Evolutionary conservation across 2,888 invertebrate species (phyloP).

Genomic region (Clunio marinus): DNA sequence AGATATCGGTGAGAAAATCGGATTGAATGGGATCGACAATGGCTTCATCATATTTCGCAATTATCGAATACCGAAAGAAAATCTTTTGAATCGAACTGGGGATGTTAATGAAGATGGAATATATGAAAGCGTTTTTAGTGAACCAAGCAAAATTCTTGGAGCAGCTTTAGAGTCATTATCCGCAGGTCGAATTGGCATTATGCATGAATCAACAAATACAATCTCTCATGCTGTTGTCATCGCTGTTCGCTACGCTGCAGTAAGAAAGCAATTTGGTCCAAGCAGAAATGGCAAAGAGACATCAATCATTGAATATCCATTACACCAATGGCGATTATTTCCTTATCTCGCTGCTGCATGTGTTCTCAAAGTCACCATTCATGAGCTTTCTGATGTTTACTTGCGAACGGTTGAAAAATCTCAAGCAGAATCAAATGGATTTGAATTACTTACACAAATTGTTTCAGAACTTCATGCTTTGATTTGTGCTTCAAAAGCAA

Average conservation of each 20-base stretch:
- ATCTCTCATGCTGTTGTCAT: conserved; percentile 64
- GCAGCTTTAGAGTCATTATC: conserved; percentile 83
- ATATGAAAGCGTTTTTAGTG: conserved; percentile 81
- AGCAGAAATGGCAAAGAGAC: conserved; percentile 59
- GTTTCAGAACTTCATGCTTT: conserved; percentile 63
- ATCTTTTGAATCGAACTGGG: conserved; percentile 80
- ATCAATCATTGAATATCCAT: conserved; percentile 80
- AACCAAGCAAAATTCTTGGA: conserved; percentile 78
- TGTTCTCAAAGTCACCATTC: conserved; percentile 60
- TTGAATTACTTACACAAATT: conserved; percentile 49
- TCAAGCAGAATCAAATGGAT: conserved; percentile 49
- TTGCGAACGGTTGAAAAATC: conserved; percentile 66
- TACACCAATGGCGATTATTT: conserved; percentile 76
- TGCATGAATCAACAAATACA: conserved; percentile 53
- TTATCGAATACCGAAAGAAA: conserved; percentile 79
- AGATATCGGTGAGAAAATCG: conserved; percentile 90
- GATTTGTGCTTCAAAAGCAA: conserved; percentile 61
- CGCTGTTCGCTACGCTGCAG: conserved; percentile 73
- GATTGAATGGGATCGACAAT: conserved; percentile 88
- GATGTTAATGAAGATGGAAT: conserved; percentile 83
- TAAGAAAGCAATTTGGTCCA: conserved; percentile 73
- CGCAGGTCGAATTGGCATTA: conserved; percentile 73
- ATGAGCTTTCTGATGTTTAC: conserved; percentile 62
- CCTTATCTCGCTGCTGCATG: conserved; percentile 66
- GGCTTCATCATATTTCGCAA: conserved; percentile 88